phyloP scores from a whole-genome alignment of 2,888 invertebrate genomes.

The Sisyra nigra region DNA sequence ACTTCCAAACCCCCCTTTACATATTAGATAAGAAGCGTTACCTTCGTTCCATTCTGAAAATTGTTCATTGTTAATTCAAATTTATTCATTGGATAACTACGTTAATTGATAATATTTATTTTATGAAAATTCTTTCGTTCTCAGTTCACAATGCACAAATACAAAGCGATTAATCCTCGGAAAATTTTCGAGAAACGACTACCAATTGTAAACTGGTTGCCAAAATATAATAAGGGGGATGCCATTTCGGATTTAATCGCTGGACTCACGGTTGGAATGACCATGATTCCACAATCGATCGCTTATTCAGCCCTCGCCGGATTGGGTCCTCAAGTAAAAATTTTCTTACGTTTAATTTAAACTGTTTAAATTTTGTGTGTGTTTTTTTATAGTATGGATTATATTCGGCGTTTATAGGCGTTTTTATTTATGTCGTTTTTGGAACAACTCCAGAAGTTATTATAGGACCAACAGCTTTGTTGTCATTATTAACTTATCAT shows the following conservation, averaged over 20 bases:
- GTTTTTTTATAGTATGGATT: constrained; percentile 52
- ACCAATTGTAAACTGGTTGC: constrained; percentile 42
- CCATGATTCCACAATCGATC: constrained; percentile 62
- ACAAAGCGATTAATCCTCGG: constrained; percentile 7
- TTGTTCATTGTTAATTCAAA: too few species aligned
- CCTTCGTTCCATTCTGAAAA: too few species aligned
- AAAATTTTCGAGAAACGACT: constrained; percentile 24
- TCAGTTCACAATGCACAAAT: neutral
- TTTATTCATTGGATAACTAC: too few species aligned
- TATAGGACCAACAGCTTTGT: constrained; percentile 56
- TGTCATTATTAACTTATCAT: constrained; percentile 55
- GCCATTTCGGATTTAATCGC: constrained; percentile 54
- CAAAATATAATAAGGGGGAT: constrained; percentile 34
- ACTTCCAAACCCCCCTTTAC: too few species aligned
- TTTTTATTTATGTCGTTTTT: constrained; percentile 60
- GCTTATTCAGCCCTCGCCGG: constrained; percentile 62
- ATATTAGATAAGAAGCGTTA: too few species aligned
- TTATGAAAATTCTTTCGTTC: too few species aligned
- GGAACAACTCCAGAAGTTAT: constrained; percentile 55
- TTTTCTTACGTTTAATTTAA: neutral
- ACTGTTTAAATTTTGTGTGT: constrained; percentile 5
- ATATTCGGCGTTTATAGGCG: constrained; percentile 67
- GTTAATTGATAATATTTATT: too few species aligned
- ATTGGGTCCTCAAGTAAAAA: constrained; percentile 48
- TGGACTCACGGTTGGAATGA: constrained; percentile 60